These are phyloP conservation scores for Larimichthys polyactis DNA, from an alignment of 2,113 vertebrate genomes.

Conservation along the genomic window DNA sequence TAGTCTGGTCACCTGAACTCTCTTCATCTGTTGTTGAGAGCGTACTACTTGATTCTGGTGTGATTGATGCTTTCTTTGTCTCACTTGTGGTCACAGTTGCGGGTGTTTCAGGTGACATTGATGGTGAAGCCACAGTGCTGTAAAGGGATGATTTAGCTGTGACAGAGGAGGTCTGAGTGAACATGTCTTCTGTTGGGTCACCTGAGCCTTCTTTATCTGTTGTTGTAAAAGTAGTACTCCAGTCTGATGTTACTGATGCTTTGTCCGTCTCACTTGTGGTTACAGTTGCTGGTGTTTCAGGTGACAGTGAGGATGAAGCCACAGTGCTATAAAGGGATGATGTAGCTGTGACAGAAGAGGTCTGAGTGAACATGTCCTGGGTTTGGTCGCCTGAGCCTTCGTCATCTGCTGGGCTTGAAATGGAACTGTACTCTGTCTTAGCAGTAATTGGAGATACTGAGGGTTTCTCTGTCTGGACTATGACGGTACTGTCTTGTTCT, in stretches of 20 bases:
- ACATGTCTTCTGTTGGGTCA: neutral
- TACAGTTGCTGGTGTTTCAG: neutral
- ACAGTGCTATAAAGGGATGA: too few relatives aligned
- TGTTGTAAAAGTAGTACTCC: neutral
- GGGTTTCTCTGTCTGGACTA: too few relatives aligned
- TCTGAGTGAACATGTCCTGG: too few relatives aligned
- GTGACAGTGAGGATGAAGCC: neutral
- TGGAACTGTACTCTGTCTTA: too few relatives aligned
- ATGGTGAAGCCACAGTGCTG: neutral
- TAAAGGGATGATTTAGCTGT: neutral
- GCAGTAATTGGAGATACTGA: too few relatives aligned
- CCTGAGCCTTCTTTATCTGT: neutral
- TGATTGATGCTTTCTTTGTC: neutral
- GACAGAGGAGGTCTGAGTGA: neutral
- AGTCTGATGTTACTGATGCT: neutral
- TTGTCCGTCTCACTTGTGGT: neutral
- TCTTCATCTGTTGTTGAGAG: neutral
- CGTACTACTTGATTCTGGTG: neutral
- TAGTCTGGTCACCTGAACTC: neutral
- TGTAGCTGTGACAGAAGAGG: too few relatives aligned
- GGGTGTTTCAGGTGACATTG: neutral
- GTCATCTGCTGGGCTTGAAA: too few relatives aligned
- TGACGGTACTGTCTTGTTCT: too few relatives aligned
- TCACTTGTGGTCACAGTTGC: neutral
- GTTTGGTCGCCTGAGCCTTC: too few relatives aligned